A percentile compares a stretch with the other conserved stretches of the same genome.
Evolutionary conservation across 2,797 vertebrate species (phyloP).

Genomic region (Amphiprion clarkii): DNA sequence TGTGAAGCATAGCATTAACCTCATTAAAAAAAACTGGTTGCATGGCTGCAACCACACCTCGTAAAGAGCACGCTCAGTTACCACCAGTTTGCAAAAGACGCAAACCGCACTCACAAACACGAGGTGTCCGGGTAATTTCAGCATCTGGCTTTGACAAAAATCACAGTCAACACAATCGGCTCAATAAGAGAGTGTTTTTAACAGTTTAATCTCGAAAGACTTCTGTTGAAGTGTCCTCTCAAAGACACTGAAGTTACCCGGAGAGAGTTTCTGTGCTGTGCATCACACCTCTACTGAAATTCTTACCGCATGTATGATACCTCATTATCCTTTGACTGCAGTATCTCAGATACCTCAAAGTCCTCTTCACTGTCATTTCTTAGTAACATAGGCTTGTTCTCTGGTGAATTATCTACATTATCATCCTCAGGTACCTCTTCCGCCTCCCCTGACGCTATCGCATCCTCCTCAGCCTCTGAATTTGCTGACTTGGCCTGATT

Average conservation of each 20-base stretch:
- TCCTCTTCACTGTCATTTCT: slow-evolving; percentile 69
- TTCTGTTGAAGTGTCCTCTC: slow-evolving; percentile 12
- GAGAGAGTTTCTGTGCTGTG: slow-evolving; percentile 60
- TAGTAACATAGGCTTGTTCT: slow-evolving; percentile 53
- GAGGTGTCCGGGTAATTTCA: slow-evolving; percentile 75
- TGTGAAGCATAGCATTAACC: slow-evolving; percentile 60
- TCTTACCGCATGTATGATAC: slow-evolving; percentile 76
- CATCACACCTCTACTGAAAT: slow-evolving; percentile 65
- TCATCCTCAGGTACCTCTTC: slow-evolving; percentile 72
- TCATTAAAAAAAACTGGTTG: slow-evolving; percentile 23
- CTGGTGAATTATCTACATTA: slow-evolving; percentile 63
- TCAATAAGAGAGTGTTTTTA: background rate
- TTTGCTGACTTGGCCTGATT: slow-evolving; percentile 60
- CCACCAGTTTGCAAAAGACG: slow-evolving; percentile 42
- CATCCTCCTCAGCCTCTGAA: slow-evolving; percentile 57
- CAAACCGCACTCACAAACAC: slow-evolving; percentile 65
- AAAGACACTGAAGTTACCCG: slow-evolving; percentile 73
- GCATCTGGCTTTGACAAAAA: slow-evolving; percentile 38
- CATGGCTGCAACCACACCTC: slow-evolving; percentile 36
- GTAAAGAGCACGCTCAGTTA: slow-evolving; percentile 33
- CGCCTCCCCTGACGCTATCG: slow-evolving; percentile 68
- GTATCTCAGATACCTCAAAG: slow-evolving; percentile 74
- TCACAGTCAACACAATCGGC: slow-evolving; percentile 25
- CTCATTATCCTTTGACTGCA: slow-evolving; percentile 74
- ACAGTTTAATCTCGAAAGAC: background rate